Base-by-base conservation (phyloP, 2,888 invertebrate species). In the Nemotelus nigrinus region DNA sequence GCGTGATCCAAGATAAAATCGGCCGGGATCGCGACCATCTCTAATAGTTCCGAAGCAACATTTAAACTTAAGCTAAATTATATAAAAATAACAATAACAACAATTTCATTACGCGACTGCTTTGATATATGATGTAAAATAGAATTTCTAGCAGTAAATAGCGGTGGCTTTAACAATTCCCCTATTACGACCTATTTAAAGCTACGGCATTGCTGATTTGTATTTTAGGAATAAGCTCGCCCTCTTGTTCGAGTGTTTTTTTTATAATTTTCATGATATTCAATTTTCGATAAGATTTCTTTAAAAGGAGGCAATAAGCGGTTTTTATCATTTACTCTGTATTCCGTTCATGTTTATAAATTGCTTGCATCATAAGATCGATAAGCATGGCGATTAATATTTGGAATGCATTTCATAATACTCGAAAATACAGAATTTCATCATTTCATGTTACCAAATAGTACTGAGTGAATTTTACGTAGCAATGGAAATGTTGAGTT, bases 401-500 rank as follows among this genome's bases (percentile, higher is more conserved):
- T 74, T 48, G 74, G 74, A 74, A 74, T 74, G 74, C 50, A 10
- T 72, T 47, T 43, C 43, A 45, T 53, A 76, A 53, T 64, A 76
- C 44, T 43, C 58, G 10, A 10, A 3, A 44, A 57, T 50, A 44
- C 25, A 41, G 41, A 45, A 60, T 4, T 25, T 39, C 6, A 65
- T 76, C 65, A 65, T 25, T 76, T 65, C 6, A 64, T 25, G n/a
- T 76, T 79, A 39, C 74, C 64, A 64, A 81, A 82, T 74, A 82
- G 78, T 48, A 81, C 80, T 43, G 82, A 82, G 79, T 80, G 78
- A 58, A 82, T 79, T 80, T 81, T 81, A 48, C 82, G 76, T 55
- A 81, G 80, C 3, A 87, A 81, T 1, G 87, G 86, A 79, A 87
- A 87, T 3, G 82, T 80, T 0, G 80, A 80, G 55, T 72, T 78